Evolutionary conservation across 2,888 invertebrate genomes (phyloP).

Genomic region (Dascillus cervinus): DNA sequence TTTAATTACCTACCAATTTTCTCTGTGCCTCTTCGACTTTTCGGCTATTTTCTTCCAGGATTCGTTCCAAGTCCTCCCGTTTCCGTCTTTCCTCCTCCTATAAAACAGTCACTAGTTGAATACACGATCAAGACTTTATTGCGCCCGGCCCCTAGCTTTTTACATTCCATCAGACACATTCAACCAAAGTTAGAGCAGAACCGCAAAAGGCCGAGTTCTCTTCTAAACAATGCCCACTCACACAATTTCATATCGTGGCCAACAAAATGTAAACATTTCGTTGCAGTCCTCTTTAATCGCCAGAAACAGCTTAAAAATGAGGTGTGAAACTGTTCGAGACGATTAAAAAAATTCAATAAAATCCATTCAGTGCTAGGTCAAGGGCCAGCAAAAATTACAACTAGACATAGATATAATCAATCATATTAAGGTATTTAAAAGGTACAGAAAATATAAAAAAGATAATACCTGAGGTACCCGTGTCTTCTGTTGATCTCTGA

Average conservation of each 20-base stretch:
- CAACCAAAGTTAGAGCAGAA: too few species aligned
- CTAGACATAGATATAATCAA: slow-evolving; percentile 16
- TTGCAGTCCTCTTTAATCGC: too few species aligned
- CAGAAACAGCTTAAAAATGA: too few species aligned
- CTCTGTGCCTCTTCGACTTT: slow-evolving; percentile 96
- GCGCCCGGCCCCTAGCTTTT: slow-evolving; percentile 33
- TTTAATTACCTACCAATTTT: slow-evolving; percentile 79
- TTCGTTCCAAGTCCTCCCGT: slow-evolving; percentile 90
- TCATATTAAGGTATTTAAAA: slow-evolving; percentile 29
- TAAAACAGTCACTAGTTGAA: slow-evolving; percentile 50
- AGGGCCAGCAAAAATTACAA: slow-evolving; percentile 17
- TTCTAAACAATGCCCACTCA: too few species aligned
- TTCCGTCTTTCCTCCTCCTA: slow-evolving; percentile 97
- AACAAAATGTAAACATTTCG: too few species aligned
- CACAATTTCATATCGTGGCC: too few species aligned
- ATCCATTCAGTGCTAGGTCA: slow-evolving; percentile 14
- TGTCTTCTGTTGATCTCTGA: too few species aligned
- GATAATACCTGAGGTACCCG: slow-evolving; percentile 52
- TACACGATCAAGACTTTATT: slow-evolving; percentile 34
- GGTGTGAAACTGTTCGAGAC: too few species aligned
- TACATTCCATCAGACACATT: too few species aligned
- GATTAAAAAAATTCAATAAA: too few species aligned
- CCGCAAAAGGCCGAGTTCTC: too few species aligned
- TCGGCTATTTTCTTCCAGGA: slow-evolving; percentile 95
- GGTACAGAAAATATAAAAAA: slow-evolving; percentile 47